These are phyloP conservation scores for Amorpha juglandis DNA, from an alignment of 2,888 invertebrate species.

Conservation along the genomic window DNA sequence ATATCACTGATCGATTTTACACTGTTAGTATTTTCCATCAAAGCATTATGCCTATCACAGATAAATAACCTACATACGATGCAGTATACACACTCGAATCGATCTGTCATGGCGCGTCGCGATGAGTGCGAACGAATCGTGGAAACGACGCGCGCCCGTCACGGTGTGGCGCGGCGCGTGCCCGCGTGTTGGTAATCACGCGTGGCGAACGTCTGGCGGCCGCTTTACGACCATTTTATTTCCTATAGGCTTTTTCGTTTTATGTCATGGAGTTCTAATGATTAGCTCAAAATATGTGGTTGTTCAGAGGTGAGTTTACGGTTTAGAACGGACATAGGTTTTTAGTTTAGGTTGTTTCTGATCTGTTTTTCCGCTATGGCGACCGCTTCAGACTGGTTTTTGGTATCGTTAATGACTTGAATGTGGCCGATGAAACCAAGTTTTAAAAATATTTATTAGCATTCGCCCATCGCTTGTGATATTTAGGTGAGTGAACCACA, in stretches of 20 bases:
- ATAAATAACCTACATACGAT: background rate
- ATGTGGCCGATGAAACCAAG: too few species aligned
- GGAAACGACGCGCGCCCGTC: conserved; percentile 33
- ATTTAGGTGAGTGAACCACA: too few species aligned
- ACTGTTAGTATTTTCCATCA: background rate
- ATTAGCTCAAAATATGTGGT: background rate
- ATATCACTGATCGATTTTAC: background rate
- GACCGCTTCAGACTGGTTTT: too few species aligned
- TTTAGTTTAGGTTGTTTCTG: too few species aligned
- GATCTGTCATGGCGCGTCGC: conserved; percentile 33
- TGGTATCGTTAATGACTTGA: too few species aligned
- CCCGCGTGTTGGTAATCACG: conserved; percentile 41
- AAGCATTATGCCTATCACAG: background rate
- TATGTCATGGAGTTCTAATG: background rate
- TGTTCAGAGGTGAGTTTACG: background rate
- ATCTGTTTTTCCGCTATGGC: too few species aligned
- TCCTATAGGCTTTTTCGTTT: background rate
- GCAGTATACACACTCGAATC: conserved; percentile 10
- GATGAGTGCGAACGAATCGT: conserved; percentile 37
- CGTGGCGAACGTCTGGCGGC: conserved; percentile 38
- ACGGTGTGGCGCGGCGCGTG: conserved; percentile 40
- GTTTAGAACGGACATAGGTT: too few species aligned
- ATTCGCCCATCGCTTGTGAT: too few species aligned
- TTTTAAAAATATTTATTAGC: too few species aligned
- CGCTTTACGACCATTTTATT: conserved; percentile 14